Evolutionary conservation across 2,888 invertebrate genomes (phyloP), one percentile per base, ranked within the genome.

Genomic region (Drosophila niveifrons): DNA sequence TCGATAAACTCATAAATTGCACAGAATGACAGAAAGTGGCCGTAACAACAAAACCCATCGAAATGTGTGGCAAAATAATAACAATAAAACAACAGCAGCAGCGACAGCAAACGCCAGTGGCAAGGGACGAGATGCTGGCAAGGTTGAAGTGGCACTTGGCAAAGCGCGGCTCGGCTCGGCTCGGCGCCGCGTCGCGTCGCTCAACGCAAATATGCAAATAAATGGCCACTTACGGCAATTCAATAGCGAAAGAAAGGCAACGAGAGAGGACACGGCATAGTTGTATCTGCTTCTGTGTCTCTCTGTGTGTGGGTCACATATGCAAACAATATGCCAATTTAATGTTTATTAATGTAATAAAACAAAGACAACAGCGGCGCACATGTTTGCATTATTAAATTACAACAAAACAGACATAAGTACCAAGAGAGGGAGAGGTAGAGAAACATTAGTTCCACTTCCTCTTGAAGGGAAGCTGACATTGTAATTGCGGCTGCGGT

Each of bases 221-320:
- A 86, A 88, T 85, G 83, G 85, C 83, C 85, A 89, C 89, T 86
- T 89, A 76, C 68, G 86, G 89, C 76, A 74, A 82, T 78, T 85
- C 80, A 88, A 88, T 82, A 70, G 34, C 36, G 39, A 39, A 48
- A 55, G 66, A 44, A 52, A 31, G 48, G 31, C 34, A 17, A 23
- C 3, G 23, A 39, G 17, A 36, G 51, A 41, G 46, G 17, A 17
- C 36, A 50, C 18, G 36, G 29, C 53, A 50, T 34, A 50, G 48
- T 28, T 28, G 46, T 28, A 23, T 8, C 18, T 34, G 47, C 18
- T 18, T 31, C 13, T 58, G 41, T 36, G 29, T 53, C 15, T 46
- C 43, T 51, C 55, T 61, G 56, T 50, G 6, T 47, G 47, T 63
- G 59, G 44, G 65, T 53, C 68, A 62, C 78, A 70, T 66, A 69